These are phyloP conservation scores for Dendrolimus houi DNA, from an alignment of 2,888 invertebrate species.

Conservation along the genomic window DNA sequence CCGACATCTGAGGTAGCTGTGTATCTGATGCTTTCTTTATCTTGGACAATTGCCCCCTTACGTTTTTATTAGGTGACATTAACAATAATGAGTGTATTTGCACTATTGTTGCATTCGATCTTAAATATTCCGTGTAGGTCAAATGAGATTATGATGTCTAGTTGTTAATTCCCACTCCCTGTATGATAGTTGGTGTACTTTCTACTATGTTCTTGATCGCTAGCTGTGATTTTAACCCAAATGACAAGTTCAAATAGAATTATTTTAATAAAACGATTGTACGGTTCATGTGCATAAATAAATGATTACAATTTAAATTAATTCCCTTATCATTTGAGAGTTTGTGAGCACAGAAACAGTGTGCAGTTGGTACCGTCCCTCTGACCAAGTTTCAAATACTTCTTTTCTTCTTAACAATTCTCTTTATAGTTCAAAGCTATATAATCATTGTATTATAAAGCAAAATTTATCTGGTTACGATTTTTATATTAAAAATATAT, in stretches of 20 bases:
- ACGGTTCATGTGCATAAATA: not conserved
- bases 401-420: slow-evolving; percentile 2
- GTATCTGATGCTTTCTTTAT: slow-evolving; percentile 53
- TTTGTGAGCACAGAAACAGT: no score
- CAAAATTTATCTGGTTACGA: not conserved
- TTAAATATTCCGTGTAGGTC: slow-evolving; percentile 46
- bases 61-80: slow-evolving; percentile 51
- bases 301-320: no score
- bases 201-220: slow-evolving; percentile 51
- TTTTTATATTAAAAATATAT: not conserved
- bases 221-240: slow-evolving; percentile 36
- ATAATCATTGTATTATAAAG: no score
- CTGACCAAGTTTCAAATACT: slow-evolving; percentile 23
- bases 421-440: slow-evolving; percentile 2
- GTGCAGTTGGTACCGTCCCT: slow-evolving; percentile 39
- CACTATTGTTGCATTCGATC: slow-evolving; percentile 36
- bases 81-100: slow-evolving; percentile 45
- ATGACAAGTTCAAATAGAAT: no score
- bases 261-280: no score
- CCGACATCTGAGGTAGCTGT: slow-evolving; percentile 52
- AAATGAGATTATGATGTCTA: slow-evolving; percentile 44
- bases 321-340: no score
- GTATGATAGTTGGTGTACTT: slow-evolving; percentile 47
- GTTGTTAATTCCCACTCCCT: slow-evolving; percentile 47
- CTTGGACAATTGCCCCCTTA: slow-evolving; percentile 44